These are phyloP conservation scores for Oenanthe oenanthe DNA, from an alignment of 2,113 vertebrate species.

Conservation along the genomic window DNA sequence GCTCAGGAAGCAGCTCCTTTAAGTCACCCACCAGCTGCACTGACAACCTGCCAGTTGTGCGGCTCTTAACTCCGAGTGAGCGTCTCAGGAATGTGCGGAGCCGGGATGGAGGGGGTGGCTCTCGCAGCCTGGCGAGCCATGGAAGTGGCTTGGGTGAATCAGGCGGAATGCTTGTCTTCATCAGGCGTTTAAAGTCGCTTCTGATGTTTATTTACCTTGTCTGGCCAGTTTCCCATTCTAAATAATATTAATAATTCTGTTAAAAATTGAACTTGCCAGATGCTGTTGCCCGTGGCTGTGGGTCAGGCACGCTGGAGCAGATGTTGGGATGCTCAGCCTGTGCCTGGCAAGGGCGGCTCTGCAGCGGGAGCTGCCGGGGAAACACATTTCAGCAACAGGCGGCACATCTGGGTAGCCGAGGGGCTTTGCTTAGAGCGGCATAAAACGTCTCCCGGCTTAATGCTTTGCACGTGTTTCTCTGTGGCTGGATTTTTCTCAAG, in stretches of 20 bases:
- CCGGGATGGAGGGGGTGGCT: not conserved
- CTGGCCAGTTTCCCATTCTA: not conserved
- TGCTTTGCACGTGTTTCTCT: not conserved
- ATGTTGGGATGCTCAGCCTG: not conserved
- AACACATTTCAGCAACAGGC: not conserved
- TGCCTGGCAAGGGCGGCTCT: not conserved
- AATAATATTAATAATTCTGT: not conserved
- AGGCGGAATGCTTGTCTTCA: not conserved
- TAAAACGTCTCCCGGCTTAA: not conserved
- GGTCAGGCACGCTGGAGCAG: not conserved
- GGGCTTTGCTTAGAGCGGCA: not conserved
- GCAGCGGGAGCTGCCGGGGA: not conserved
- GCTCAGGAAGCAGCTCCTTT: not conserved
- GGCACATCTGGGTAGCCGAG: slow-evolving; percentile 19
- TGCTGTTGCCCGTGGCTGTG: not conserved
- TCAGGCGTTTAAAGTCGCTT: not conserved
- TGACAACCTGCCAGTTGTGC: not conserved
- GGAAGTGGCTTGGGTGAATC: not conserved
- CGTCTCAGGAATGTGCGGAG: not conserved
- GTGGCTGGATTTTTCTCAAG: not conserved
- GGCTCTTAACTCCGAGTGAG: not conserved
- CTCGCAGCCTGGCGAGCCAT: not conserved
- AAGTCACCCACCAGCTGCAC: not conserved
- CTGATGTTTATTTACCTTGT: not conserved
- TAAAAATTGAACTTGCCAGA: not conserved